A percentile compares a stretch with the other conserved stretches of the same genome.
phyloP scores from a whole-genome alignment of 2,888 invertebrate species.

The Brachypterus glaber region DNA sequence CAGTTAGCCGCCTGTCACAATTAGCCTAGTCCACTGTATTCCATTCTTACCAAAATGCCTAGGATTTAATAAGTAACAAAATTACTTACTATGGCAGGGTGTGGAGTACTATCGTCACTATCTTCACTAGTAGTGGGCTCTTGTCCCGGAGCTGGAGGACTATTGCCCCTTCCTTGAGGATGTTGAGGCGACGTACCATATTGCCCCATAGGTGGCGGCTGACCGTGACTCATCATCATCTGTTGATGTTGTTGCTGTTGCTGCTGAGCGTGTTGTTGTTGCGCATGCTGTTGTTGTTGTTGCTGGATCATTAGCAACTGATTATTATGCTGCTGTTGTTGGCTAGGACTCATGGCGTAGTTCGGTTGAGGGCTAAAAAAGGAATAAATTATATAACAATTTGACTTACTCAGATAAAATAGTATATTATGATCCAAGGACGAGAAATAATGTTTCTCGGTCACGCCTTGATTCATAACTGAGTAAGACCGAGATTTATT shows the following conservation, averaged over 20 bases:
- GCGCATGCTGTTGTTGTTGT: conserved; percentile 33
- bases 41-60: too few relatives aligned
- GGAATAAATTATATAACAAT: background rate
- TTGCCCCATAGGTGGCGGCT: conserved; percentile 40
- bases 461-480: too few relatives aligned
- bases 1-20: too few relatives aligned
- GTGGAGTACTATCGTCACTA: conserved; percentile 74
- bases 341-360: conserved; percentile 34
- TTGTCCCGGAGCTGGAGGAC: conserved; percentile 45
- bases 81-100: conserved; percentile 49
- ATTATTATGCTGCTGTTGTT: conserved; percentile 26
- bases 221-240: conserved; percentile 38
- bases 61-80: conserved; percentile 2
- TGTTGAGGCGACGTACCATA: conserved; percentile 47
- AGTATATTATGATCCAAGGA: too few relatives aligned
- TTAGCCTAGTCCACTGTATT: too few relatives aligned
- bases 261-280: conserved; percentile 31
- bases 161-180: conserved; percentile 52
- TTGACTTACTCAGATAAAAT: background rate
- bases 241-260: conserved; percentile 41
- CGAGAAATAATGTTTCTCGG: too few relatives aligned
- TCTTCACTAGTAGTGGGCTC: conserved; percentile 75
- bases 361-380: conserved; percentile 35
- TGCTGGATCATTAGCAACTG: conserved; percentile 36
- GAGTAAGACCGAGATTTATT: too few relatives aligned